Evolutionary conservation across 30 jellyfish, hydroid and myxozoan genomes (phyloP), one percentile per base, ranked within the genome.

Genomic region (Chrysaora quinquecirrha): DNA sequence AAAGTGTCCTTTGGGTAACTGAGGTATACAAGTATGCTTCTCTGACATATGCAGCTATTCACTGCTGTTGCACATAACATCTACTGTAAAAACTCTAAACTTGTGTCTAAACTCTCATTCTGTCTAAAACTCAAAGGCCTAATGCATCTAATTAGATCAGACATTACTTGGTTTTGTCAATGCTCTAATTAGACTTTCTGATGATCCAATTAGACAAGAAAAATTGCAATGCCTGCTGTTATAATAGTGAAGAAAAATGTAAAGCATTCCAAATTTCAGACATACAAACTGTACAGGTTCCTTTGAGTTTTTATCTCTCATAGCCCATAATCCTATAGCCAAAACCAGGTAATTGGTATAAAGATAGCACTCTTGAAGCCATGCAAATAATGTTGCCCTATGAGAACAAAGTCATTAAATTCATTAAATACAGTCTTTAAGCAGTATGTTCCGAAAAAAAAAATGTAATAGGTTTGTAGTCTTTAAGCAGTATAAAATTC

Each of bases 241-340:
- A 48, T 11, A 12, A 48, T 12, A 48, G 62, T 48, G n/a, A 20
- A 4, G 19, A 21, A 20, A 27, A 20, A 28, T 3, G 6, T 3
- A 20, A 29, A 18, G n/a, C 30, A 38, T 1, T n/a, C 34, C 22
- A 1, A 76, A 21, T n/a, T n/a, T n/a, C n/a, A n/a, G 3, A 70
- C 93, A 64, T 80, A 88, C 96, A 72, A 65, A 78, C 32, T 88
- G 96, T 30, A 80, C 66, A 0, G 96, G 93, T 58, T 88, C 96
- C 0, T 23, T 34, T 0, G 93, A 70, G 63, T 16, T 34, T 48
- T 68, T 78, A 20, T 88, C 96, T 35, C 75, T 88, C 35, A 88
- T 21, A 16, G 96, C 81, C 96, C 96, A 88, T 3, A 88, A n/a
- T 0, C 96, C 96, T 28, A 88, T 64, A 34, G 82, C 58, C 54